A percentile compares a stretch with the other conserved stretches of the same genome.
These are phyloP conservation scores for Ips typographus DNA, from an alignment of 1,140 invertebrate genomes.

Conservation along the genomic window DNA sequence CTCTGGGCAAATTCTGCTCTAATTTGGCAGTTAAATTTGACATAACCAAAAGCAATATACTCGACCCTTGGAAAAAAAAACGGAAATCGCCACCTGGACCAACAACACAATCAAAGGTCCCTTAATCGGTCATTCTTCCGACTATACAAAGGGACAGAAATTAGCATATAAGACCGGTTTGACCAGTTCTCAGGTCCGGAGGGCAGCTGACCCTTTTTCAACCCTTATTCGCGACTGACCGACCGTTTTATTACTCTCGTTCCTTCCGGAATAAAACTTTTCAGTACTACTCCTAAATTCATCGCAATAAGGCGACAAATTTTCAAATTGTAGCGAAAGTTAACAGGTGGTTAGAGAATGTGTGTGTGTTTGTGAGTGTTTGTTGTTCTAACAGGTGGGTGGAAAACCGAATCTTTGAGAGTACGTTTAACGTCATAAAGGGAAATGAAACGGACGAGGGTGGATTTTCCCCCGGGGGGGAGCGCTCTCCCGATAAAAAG, in stretches of 20 bases:
- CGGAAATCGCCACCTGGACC: constrained; percentile 12
- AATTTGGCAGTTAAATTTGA: not conserved
- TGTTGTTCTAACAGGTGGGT: not conserved
- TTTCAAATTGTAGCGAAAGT: not conserved
- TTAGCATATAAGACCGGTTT: constrained; percentile 30
- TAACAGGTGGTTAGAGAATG: too few relatives aligned
- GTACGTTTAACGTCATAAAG: not conserved
- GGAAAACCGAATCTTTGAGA: not conserved
- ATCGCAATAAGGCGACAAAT: not conserved
- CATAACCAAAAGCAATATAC: not conserved
- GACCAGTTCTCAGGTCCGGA: constrained; percentile 25
- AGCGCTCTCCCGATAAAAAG: constrained; percentile 20
- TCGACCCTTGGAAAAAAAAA: not conserved
- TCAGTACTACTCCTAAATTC: not conserved
- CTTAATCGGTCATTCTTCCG: constrained; percentile 24
- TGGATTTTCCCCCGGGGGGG: not conserved
- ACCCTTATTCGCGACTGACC: constrained; percentile 22
- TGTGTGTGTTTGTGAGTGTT: not conserved
- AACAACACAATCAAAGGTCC: constrained; percentile 12
- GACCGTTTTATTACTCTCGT: not conserved
- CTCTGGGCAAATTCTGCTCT: too few relatives aligned
- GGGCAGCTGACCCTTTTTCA: constrained; percentile 24
- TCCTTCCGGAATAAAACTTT: not conserved
- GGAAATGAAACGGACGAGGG: not conserved
- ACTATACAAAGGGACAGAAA: constrained; percentile 16